phyloP scores from a whole-genome alignment of 2,797 vertebrate species.

The Tenualosa ilisha region DNA sequence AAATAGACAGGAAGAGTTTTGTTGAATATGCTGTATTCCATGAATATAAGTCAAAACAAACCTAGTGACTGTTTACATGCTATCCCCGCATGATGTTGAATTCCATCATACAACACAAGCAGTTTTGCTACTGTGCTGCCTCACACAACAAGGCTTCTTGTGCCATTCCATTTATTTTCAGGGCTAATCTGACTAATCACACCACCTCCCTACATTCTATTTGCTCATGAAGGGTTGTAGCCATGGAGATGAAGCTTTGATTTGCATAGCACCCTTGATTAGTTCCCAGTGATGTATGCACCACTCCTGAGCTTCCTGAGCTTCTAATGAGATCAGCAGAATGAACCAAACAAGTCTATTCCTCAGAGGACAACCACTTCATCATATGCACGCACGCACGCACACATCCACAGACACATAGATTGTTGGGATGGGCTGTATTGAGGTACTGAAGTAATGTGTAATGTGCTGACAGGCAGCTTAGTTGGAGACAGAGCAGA shows the following conservation, averaged over 20 bases:
- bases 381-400: not conserved
- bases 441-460: conserved; percentile 21
- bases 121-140: no score
- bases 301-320: conserved; percentile 28
- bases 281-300: conserved; percentile 29
- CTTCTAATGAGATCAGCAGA: conserved; percentile 39
- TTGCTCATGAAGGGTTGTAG: conserved; percentile 45
- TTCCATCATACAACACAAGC: not conserved
- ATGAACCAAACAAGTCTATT: conserved; percentile 26
- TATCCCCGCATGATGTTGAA: no score
- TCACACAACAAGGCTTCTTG: conserved; percentile 27
- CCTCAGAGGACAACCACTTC: conserved; percentile 1
- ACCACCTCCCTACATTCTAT: conserved; percentile 34
- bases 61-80: no score
- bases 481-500: conserved; percentile 30
- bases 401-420: conserved; percentile 18
- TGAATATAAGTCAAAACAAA: no score
- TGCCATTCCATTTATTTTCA: conserved; percentile 15
- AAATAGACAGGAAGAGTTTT: no score
- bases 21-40: no score
- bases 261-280: conserved; percentile 43
- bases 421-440: not conserved
- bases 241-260: conserved; percentile 39
- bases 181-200: not conserved
- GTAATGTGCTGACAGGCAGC: conserved; percentile 34